Base-by-base conservation (phyloP, 2,113 vertebrate species). In the Psilopogon haemacephalus region DNA sequence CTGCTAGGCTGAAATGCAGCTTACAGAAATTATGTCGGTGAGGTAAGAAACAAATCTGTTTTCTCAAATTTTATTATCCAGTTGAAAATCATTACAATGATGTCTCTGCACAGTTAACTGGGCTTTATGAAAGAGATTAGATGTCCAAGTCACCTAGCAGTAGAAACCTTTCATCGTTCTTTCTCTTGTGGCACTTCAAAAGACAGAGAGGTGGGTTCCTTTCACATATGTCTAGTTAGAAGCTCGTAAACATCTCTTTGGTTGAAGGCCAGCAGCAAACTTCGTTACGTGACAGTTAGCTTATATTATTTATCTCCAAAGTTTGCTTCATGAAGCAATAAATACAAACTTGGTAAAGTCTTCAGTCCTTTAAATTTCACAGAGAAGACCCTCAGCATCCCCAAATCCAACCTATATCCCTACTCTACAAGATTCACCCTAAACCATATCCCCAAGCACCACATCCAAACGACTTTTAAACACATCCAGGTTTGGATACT, bases 21-120 rank as follows among this genome's bases (percentile, higher is more conserved):
- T 90, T 32, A 52, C 9, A 84, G 69, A 74, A 88, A 72, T 33
- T 52, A 55, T 84, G 77, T 91, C 54, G 54, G 35, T 74, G 65
- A 88, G 84, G 65, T 71, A 90, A 83, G 46, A 94, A 86, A 92
- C 56, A 63, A 84, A 83, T 60, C 32, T 85, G 26, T 12, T 89
- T 87, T 77, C 56, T 83, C 24, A 80, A 67, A 87, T 42, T 67
- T 83, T 83, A 63, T 93, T 67, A 46, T 68, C 54, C 12, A 28
- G 37, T 78, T 77, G 35, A 83, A 93, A 94, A 94, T 76, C 30
- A 56, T 72, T 84, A 77, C 13, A 89, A 24, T 70, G 37, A 59
- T 65, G 26, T 38, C 12, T 73, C 40, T 54, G 14, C 58, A 71
- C 30, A 71, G 26, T 64, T 77, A 80, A 88, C 9, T 8, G 63